phyloP scores from a whole-genome alignment of 2,888 invertebrate species.

The Leucophenga montana region DNA sequence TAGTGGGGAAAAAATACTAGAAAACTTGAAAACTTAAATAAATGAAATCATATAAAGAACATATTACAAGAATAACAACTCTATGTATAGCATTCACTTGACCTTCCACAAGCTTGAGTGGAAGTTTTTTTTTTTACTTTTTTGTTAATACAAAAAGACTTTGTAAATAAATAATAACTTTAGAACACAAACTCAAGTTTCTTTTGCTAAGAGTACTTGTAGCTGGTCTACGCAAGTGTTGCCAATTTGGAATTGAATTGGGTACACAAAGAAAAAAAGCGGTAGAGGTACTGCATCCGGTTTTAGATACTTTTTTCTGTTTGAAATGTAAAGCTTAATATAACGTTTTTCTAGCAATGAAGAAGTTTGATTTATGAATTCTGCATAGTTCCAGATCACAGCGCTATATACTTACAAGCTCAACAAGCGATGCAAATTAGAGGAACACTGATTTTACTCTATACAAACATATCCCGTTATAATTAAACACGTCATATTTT shows the following conservation, averaged over 20 bases:
- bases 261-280: background rate
- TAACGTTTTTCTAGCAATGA: too few species aligned
- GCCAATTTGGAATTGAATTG: background rate
- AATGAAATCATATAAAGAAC: conserved; percentile 3
- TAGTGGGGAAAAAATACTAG: conserved; percentile 28
- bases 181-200: conserved; percentile 20
- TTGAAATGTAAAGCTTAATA: too few species aligned
- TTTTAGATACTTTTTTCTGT: background rate
- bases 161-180: background rate
- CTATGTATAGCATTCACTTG: conserved; percentile 45
- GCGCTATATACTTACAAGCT: too few species aligned
- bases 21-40: conserved; percentile 10
- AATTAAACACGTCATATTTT: too few species aligned
- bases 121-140: background rate
- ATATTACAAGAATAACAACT: conserved; percentile 20
- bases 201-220: conserved; percentile 29
- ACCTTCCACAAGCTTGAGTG: conserved; percentile 45
- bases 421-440: too few species aligned
- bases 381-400: too few species aligned
- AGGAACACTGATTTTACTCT: too few species aligned
- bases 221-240: conserved; percentile 42
- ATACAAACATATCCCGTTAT: too few species aligned
- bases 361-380: too few species aligned
- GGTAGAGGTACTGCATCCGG: background rate
- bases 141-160: background rate